Evolutionary conservation across 2,113 vertebrate genomes (phyloP), one percentile per base, ranked within the genome.

Genomic region (Danionella cerebrum): DNA sequence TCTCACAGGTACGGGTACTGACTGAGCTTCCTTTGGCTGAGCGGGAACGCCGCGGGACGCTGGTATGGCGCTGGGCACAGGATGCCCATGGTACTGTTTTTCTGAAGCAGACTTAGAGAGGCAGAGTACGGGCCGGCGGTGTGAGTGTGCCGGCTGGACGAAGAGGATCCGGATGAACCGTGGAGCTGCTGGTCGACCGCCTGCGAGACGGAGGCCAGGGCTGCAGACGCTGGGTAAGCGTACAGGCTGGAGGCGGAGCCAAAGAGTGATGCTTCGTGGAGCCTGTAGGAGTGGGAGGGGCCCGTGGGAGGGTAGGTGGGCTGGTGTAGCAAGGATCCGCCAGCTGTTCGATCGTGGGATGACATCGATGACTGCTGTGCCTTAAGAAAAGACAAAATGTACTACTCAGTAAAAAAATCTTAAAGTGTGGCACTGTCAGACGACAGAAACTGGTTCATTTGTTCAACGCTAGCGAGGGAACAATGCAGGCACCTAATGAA

Each of bases 121-220:
- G 90, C 86, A 1, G 91, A 90, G 79, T 92, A 80, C 5, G 57
- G 90, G 1, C 77, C 79, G 9, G 65, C 27, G 8, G 91, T 89
- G 1, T 86, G 75, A 16, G 88, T 63, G 60, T 92, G 91, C 58
- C 90, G 84, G 0, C 89, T 87, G 1, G 91, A 89, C 76, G 92
- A 90, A 68, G 92, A 89, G 72, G 92, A 71, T 52, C 90, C 57
- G 63, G 94, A 88, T 41, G 92, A 80, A 3, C 71, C 52, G 13
- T 90, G 89, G 52, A 96, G 92, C 82, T 96, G 91, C 72, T 95
- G 93, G 51, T 97, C 94, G 78, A 96, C 92, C 3, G 92, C 94
- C 74, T 93, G 94, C 57, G 95, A 95, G 76, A 94, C 94, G 38
- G 96, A 79, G 0, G 92, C 90, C 21, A 95, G 89, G 10, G 94